Base-by-base conservation (phyloP, 2,797 vertebrate species). In the Holocentrus rufus region DNA sequence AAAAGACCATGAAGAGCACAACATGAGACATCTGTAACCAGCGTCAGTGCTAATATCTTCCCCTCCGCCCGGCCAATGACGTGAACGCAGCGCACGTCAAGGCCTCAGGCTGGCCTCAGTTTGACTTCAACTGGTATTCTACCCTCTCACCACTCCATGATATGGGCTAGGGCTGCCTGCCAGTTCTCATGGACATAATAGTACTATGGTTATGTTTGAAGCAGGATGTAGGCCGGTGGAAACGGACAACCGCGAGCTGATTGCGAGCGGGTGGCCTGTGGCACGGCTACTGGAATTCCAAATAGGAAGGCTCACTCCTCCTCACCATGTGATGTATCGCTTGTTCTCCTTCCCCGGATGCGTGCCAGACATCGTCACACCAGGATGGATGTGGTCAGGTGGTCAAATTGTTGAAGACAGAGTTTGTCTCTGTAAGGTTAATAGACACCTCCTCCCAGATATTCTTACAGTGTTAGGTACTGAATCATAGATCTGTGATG, bases 221-320 rank as follows among this genome's bases (percentile, higher is more conserved):
- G 87, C 77, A 90, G 87, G 87, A 85, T 89, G 69, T 56, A 66
- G 52, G 76, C 50, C 80, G 85, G 80, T 85, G 87, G 78, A 85
- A 81, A 86, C 59, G 83, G 79, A 86, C 65, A 56, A 90, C 91
- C 88, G 30, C 89, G 83, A 74, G 79, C 79, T 89, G 92, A 89
- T 91, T 91, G 88, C 83, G 71, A 86, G 73, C 91, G 69, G 70
- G 69, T 70, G 77, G 85, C 82, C 84, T 82, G 85, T 82, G 86
- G 86, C 71, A 74, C 52, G 49, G 78, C 87, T 85, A 78, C 84
- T 76, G 77, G 74, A 86, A 89, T 92, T 86, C 84, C 76, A 84
- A 27, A 74, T 57, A 75, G 85, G 87, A 89, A 66, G 69, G 77
- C 76, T 90, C 65, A 71, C 74, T 84, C 65, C 69, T 52, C 23